Base-by-base conservation (phyloP, 1,140 invertebrate species). In the Cydia strobilella region DNA sequence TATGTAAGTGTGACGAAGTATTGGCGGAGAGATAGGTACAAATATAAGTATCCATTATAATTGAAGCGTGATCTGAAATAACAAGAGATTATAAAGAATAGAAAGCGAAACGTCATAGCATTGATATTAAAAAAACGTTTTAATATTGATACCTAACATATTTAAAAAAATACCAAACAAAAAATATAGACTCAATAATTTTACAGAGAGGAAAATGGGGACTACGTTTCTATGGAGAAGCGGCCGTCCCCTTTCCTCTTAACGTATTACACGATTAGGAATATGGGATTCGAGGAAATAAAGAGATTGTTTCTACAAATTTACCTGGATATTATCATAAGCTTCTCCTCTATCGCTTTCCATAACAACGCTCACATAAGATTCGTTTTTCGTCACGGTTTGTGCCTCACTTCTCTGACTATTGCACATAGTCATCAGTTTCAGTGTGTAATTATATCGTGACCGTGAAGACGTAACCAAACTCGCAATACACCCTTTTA, bases 351-450 rank as follows among this genome's bases (percentile, higher is more conserved):
- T 13, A 6, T 39, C 66, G 7, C 63, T 27, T 12, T 83, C 81
- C 31, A 81, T 39, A 9, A 76, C 20, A n/a, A 83, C 59, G 76
- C 73, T 79, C 3, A 83, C 77, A 65, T 80, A 74, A 81, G 3
- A 81, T 59, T 54, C 63, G 20, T 20, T 78, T 78, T 27, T 72
- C 15, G 75, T 39, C 7, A 73, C 51, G 1, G 12, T 42, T 42
- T 6, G 23, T 20, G 25, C 12, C 25, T 59, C 39, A 62, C 63
- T 51, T 13, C 35, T 45, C 7, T 31, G n/a, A 23, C 27, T 45
- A 31, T 39, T 72, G 51, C 54, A 69, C 7, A 54, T 62, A 13
- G 81, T 82, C 45, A 78, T 48, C 6, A 83, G 66, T 18, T 78
- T 74, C 27, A 79, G 66, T 35, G 72, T 78, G 42, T 81, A 81